Conservation (phyloP, 2,888 invertebrate genomes). For the Sphaerophoria rueppellii region DNA sequence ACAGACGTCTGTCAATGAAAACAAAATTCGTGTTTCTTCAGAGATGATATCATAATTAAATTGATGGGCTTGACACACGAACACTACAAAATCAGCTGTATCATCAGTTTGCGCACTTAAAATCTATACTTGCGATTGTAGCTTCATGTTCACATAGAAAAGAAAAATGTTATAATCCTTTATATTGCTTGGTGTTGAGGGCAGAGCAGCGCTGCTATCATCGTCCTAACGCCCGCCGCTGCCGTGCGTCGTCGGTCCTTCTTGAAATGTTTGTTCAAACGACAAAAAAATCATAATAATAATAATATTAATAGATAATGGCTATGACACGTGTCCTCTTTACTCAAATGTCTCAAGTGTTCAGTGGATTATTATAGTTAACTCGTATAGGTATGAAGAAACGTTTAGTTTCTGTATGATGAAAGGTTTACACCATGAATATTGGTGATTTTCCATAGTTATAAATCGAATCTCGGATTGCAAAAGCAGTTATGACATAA, state of each 20-base stretch:
- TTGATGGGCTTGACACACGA: slow-evolving; percentile 60
- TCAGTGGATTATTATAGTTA: slow-evolving; percentile 53
- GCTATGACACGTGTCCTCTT: slow-evolving; percentile 59
- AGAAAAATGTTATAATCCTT: slow-evolving; percentile 36
- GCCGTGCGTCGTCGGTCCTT: slow-evolving; percentile 9
- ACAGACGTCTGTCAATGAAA: slow-evolving; percentile 5
- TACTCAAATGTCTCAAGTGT: slow-evolving; percentile 43
- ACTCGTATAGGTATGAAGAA: slow-evolving; percentile 22
- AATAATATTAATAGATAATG: slow-evolving; percentile 43
- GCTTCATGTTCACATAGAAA: slow-evolving; percentile 8
- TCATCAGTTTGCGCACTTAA: slow-evolving; percentile 26
- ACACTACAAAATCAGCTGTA: slow-evolving; percentile 28
- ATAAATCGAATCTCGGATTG: too few relatives aligned
- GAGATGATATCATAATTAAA: slow-evolving; percentile 69
- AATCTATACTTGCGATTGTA: neutral
- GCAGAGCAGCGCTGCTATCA: neutral
- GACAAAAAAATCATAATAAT: slow-evolving; percentile 14
- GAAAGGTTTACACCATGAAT: too few relatives aligned
- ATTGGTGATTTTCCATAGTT: too few relatives aligned
- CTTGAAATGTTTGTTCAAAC: neutral
- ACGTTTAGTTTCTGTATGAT: neutral
- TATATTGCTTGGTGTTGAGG: neutral
- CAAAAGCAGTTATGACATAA: too few relatives aligned
- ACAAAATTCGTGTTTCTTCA: neutral
- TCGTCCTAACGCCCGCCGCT: neutral